These are phyloP conservation scores for Oncorhynchus keta DNA, from an alignment of 2,113 vertebrate genomes.

Conservation along the genomic window DNA sequence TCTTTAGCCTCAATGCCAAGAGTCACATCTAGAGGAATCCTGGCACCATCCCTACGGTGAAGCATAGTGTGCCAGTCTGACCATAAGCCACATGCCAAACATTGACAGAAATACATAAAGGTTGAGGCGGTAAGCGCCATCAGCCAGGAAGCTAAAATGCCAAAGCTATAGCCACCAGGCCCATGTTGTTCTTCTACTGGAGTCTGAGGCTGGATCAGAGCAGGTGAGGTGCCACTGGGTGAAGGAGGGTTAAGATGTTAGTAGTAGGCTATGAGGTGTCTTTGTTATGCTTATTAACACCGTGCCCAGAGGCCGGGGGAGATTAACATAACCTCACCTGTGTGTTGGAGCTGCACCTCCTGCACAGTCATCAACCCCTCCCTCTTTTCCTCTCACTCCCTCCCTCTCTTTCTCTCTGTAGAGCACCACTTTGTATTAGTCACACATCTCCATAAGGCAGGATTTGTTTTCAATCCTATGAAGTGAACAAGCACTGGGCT, in stretches of 20 bases:
- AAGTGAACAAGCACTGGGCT: constrained; percentile 54
- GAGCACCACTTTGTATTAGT: constrained; percentile 59
- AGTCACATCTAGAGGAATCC: too few relatives aligned
- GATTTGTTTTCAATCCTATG: constrained; percentile 63
- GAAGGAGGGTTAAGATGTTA: neutral
- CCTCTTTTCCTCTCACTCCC: constrained; percentile 25
- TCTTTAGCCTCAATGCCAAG: too few relatives aligned
- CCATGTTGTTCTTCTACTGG: neutral
- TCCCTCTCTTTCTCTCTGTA: neutral
- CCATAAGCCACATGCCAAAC: neutral
- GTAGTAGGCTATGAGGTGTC: neutral
- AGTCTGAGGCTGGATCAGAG: neutral
- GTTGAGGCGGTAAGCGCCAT: neutral
- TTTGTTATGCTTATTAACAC: neutral
- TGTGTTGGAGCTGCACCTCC: neutral
- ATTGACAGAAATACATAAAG: neutral
- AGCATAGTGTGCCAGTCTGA: neutral
- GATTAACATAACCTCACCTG: neutral
- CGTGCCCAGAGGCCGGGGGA: neutral
- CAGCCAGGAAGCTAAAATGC: neutral
- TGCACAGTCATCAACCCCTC: constrained; percentile 6
- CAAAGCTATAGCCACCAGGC: neutral
- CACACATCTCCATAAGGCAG: constrained; percentile 67
- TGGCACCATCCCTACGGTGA: too few relatives aligned
- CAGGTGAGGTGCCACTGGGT: neutral